phyloP scores from a whole-genome alignment of 2,113 vertebrate genomes.

The Oreochromis spilurus region DNA sequence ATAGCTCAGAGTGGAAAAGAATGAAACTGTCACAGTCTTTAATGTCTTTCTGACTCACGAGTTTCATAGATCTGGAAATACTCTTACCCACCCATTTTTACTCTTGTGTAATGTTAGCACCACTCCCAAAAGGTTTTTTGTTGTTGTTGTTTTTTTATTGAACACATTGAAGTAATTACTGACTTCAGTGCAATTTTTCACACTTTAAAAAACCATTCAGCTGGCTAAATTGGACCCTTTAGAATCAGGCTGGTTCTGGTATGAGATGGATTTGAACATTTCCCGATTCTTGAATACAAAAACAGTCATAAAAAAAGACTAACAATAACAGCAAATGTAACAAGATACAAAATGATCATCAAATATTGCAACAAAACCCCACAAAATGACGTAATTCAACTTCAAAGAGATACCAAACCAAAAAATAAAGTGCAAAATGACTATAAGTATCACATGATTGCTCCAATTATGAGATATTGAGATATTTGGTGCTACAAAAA shows the following conservation, averaged over 20 bases:
- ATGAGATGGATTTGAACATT: neutral
- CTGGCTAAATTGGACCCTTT: neutral
- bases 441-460: neutral
- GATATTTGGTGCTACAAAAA: neutral
- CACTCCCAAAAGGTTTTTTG: accelerated
- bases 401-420: neutral
- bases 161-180: neutral
- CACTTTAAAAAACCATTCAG: neutral
- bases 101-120: neutral
- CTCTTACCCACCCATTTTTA: neutral
- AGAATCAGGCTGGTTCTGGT: neutral
- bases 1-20: neutral
- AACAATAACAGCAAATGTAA: neutral
- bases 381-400: neutral
- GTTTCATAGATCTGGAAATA: neutral
- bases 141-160: neutral
- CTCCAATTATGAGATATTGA: neutral
- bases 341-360: neutral
- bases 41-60: neutral
- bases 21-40: neutral
- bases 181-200: neutral
- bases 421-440: neutral
- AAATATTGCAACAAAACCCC: neutral
- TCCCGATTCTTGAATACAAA: neutral
- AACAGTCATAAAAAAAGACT: neutral